phyloP scores from a whole-genome alignment of 92 coral and sea anemone genomes.

The Ricordea florida region DNA sequence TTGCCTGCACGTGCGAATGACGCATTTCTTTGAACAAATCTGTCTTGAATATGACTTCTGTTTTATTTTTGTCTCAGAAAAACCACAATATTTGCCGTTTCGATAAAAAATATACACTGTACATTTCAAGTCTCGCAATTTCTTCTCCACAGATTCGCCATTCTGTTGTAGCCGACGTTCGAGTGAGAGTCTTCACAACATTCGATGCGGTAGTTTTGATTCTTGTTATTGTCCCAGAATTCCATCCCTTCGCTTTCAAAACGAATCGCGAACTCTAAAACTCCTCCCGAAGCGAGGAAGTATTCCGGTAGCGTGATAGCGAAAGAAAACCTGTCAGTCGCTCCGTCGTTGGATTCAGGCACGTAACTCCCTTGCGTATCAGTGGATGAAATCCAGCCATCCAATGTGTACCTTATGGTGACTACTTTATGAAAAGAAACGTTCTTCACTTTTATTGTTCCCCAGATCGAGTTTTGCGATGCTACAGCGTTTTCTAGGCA shows the following conservation, averaged over 20 bases:
- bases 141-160: neutral
- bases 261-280: constrained; percentile 84
- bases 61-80: too few relatives aligned
- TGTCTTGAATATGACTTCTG: too few relatives aligned
- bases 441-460: constrained; percentile 95
- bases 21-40: too few relatives aligned
- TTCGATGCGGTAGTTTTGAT: constrained; percentile 79
- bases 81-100: too few relatives aligned
- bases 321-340: constrained; percentile 91
- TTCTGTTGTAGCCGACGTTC: neutral
- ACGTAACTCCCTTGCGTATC: constrained; percentile 77
- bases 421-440: constrained; percentile 84
- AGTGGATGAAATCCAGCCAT: constrained; percentile 74
- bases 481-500: constrained; percentile 90
- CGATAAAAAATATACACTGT: too few relatives aligned
- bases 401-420: constrained; percentile 69
- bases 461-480: constrained; percentile 90
- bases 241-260: constrained; percentile 81
- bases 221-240: constrained; percentile 95
- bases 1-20: too few relatives aligned
- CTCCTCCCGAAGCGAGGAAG: constrained; percentile 81
- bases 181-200: constrained; percentile 51
- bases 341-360: constrained; percentile 91
- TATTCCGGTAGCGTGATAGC: constrained; percentile 89
- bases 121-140: neutral